Evolutionary conservation across 2,797 vertebrate genomes (phyloP).

Genomic region (Malurus leucopterus): DNA sequence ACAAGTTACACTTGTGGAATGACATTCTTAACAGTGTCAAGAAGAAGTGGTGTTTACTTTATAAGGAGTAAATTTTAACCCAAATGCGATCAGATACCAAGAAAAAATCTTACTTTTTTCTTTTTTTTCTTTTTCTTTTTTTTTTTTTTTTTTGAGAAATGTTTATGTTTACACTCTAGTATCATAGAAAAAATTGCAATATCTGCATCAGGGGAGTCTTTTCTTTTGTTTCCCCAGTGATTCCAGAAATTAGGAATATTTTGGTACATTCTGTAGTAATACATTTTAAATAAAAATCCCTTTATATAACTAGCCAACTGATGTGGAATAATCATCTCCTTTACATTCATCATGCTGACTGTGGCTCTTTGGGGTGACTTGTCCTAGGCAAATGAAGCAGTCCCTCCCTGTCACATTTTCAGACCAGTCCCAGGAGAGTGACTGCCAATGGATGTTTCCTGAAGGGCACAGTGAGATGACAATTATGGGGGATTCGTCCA

Average conservation of each 20-base stretch:
- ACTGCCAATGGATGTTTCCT: not conserved
- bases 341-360: not conserved
- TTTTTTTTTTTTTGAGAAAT: not conserved
- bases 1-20: conserved; percentile 25
- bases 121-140: not conserved
- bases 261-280: not conserved
- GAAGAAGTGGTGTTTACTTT: conserved; percentile 5
- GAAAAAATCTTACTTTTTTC: not conserved
- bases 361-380: rapidly evolving
- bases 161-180: not conserved
- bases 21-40: conserved; percentile 45
- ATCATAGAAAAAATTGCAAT: not conserved
- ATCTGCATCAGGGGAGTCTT: not conserved
- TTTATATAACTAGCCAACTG: not conserved
- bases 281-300: not conserved
- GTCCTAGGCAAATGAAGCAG: not conserved
- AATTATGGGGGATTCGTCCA: not conserved
- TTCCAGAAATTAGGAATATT: not conserved
- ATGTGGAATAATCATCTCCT: not conserved
- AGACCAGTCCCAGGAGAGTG: not conserved
- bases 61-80: conserved; percentile 26
- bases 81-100: not conserved
- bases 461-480: not conserved
- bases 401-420: not conserved
- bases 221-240: not conserved